Evolutionary conservation across 2,113 vertebrate genomes (phyloP).

Genomic region (Fukomys damarensis): DNA sequence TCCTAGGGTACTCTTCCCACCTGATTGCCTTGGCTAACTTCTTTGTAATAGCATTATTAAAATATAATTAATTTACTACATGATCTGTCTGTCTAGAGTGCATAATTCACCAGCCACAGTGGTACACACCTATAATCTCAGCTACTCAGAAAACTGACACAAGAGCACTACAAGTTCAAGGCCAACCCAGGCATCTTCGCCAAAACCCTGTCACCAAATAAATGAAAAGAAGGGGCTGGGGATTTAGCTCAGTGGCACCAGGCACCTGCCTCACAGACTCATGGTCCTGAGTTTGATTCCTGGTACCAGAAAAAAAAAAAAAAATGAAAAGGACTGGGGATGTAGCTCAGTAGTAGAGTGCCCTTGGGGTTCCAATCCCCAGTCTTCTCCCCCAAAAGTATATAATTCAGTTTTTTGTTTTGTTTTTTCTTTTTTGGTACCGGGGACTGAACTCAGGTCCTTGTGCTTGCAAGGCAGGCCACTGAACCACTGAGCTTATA

Average conservation of each 20-base stretch:
- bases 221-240: neutral
- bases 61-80: slow-evolving; percentile 12
- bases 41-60: slow-evolving; percentile 43
- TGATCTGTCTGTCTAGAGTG: neutral
- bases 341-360: too few species aligned
- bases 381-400: neutral
- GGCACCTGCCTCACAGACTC: too few species aligned
- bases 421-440: too few species aligned
- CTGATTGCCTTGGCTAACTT: neutral
- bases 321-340: too few species aligned
- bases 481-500: too few species aligned
- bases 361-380: too few species aligned
- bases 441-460: too few species aligned
- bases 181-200: neutral
- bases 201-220: neutral
- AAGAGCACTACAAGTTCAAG: neutral
- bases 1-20: neutral
- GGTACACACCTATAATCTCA: neutral
- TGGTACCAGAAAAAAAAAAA: too few species aligned
- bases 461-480: too few species aligned
- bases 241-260: neutral
- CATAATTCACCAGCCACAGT: neutral
- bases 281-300: too few species aligned
- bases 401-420: slow-evolving; percentile 18
- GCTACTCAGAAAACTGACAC: neutral